Percentiles rank a stretch among this genome's conserved stretches.
phyloP scores from a whole-genome alignment of 2,888 invertebrate genomes.

The Sarcophaga variegata region DNA sequence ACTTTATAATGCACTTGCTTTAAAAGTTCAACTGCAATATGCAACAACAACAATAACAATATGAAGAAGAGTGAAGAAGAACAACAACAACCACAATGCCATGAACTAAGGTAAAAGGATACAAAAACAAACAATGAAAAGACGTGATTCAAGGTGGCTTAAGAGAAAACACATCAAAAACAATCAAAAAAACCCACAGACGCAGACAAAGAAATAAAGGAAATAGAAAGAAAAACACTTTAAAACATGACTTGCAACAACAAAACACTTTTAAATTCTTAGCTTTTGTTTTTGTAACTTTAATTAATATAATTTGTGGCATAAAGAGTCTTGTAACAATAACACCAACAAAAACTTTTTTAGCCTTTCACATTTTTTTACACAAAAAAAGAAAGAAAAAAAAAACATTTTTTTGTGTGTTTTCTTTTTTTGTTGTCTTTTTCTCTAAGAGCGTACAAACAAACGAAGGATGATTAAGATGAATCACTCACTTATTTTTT shows the following conservation, averaged over 20 bases:
- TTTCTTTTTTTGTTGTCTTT: not conserved
- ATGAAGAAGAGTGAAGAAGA: too few relatives aligned
- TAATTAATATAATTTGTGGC: constrained; percentile 47
- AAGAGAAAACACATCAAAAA: not conserved
- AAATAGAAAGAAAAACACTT: not conserved
- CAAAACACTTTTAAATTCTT: not conserved
- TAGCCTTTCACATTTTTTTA: constrained; percentile 32
- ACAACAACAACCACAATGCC: not conserved
- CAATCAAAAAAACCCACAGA: not conserved
- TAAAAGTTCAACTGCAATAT: constrained; percentile 41
- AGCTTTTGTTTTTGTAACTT: not conserved
- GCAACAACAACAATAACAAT: constrained; percentile 13
- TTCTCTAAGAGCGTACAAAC: not conserved
- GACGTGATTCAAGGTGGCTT: not conserved
- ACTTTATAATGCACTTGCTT: constrained; percentile 59
- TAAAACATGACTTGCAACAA: not conserved
- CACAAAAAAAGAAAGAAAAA: too few relatives aligned
- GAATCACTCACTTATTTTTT: constrained; percentile 42
- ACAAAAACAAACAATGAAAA: not conserved
- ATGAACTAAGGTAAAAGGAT: not conserved
- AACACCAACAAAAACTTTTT: constrained; percentile 13
- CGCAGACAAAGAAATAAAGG: not conserved
- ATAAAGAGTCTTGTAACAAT: not conserved
- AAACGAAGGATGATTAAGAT: constrained; percentile 1
- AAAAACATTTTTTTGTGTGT: not conserved